Base-by-base conservation (phyloP, 92 coral and sea anemone genomes). In the Blastomussa wellsi region DNA sequence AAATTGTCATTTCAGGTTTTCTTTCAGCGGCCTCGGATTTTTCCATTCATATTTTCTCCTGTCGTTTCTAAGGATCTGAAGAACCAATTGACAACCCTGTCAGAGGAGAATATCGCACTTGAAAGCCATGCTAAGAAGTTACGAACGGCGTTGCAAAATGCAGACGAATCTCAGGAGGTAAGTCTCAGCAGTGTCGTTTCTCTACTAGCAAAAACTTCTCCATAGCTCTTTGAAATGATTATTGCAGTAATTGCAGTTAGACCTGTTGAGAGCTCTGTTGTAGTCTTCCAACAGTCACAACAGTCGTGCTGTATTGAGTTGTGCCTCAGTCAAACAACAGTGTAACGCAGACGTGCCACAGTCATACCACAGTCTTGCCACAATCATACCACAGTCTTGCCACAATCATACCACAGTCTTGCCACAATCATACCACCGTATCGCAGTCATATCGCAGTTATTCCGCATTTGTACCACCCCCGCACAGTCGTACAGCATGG, bases 51-150 rank as follows among this genome's bases (percentile, higher is more conserved):
- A 26, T 5, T 19, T 41, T 13, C 42, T 80, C 5, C 36, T 82
- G 33, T 42, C 12, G 29, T 57, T 24, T n/a, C 1, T 5, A 57
- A 83, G 87, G 87, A 83, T 75, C 29, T 83, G 33, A 73, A 74
- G 80, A 74, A 64, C 36, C 87, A 83, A 24, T 44, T 83, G 24
- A 44, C 74, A 39, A 28, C 81, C 28, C 29, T 83, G 74, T 83
- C 87, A 42, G 87, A 83, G 73, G 87, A 83, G 62, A 83, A 83
- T 22, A 83, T 83, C 55, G 39, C 87, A 0, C 87, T 83, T 59
- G 87, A 83, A 64, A 74, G 87, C 49, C 87, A 83, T 35, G 47
- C 80, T 26, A 83, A 83, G 74, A 59, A 44, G 37, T 19, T 83
- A 22, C 80, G 74, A 64, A 65, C 42, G 6, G 73, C 59, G 32